Percentiles rank a stretch among this genome's conserved stretches.
These are phyloP conservation scores for Phalacrocorax pelagicus DNA, from an alignment of 2,113 vertebrate genomes.

Conservation along the genomic window DNA sequence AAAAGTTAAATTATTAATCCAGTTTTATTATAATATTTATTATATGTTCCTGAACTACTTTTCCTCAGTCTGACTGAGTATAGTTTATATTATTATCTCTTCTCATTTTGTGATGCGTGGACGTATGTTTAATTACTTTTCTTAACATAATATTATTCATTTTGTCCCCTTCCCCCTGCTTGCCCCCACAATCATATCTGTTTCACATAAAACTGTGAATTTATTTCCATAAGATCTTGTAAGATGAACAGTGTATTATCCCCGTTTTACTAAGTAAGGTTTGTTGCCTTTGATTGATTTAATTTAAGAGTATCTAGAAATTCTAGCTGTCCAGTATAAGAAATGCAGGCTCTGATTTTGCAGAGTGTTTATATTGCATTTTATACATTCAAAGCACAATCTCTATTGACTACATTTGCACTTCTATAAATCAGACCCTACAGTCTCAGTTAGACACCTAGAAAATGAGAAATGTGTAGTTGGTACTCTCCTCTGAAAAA, in stretches of 20 bases:
- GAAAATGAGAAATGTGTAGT: background rate
- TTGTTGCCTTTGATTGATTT: background rate
- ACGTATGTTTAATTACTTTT: background rate
- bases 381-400: background rate
- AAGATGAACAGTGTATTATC: background rate
- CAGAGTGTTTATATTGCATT: background rate
- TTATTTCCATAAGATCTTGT: background rate
- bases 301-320: background rate
- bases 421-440: conserved; percentile 6
- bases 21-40: background rate
- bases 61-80: background rate
- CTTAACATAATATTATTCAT: background rate
- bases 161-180: background rate
- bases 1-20: background rate
- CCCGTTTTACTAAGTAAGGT: background rate
- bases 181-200: background rate
- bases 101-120: background rate
- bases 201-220: background rate
- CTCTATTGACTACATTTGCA: background rate
- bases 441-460: background rate
- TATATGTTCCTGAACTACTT: background rate
- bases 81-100: background rate
- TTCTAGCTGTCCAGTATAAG: background rate
- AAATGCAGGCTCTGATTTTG: background rate
- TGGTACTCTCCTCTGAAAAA: background rate